Evolutionary conservation across 2,888 invertebrate species (phyloP).

Genomic region (Disparrhopalites patrizii): DNA sequence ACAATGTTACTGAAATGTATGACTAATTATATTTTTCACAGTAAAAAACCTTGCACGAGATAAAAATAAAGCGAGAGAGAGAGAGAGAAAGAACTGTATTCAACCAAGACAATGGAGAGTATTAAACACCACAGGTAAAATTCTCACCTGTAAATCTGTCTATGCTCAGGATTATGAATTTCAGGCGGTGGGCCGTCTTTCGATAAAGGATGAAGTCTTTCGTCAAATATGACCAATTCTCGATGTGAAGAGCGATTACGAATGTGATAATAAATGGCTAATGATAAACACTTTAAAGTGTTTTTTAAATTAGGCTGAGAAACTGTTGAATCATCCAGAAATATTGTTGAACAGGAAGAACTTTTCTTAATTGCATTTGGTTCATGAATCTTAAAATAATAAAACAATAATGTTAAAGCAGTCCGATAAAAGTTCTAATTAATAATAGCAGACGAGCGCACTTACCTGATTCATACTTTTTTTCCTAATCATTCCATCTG

Average conservation of each 20-base stretch:
- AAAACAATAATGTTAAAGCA: too few species aligned
- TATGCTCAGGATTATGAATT: conserved; percentile 92
- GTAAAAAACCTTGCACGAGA: too few species aligned
- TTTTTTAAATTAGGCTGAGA: conserved; percentile 99
- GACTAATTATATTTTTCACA: too few species aligned
- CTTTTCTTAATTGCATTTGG: conserved; percentile 77
- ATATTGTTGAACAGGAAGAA: conserved; percentile 97
- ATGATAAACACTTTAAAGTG: conserved; percentile 96
- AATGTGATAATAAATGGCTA: conserved; percentile 99
- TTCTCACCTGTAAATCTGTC: conserved; percentile 64
- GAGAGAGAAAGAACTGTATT: too few species aligned
- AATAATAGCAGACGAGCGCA: too few species aligned
- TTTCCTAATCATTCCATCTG: conserved; percentile 76
- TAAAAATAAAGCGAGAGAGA: too few species aligned
- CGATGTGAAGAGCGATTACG: conserved; percentile 89
- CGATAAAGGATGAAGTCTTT: conserved; percentile 89
- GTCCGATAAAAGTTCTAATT: too few species aligned
- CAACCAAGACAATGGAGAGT: too few species aligned
- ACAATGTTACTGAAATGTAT: too few species aligned
- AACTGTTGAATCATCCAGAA: conserved; percentile 98
- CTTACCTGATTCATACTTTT: conserved; percentile 74
- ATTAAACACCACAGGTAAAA: background rate
- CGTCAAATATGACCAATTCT: conserved; percentile 95
- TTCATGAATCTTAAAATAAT: conserved; percentile 66
- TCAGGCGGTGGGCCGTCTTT: conserved; percentile 55